Conservation (phyloP, 1,140 invertebrate species). For the Brachionus plicatilis region DNA sequence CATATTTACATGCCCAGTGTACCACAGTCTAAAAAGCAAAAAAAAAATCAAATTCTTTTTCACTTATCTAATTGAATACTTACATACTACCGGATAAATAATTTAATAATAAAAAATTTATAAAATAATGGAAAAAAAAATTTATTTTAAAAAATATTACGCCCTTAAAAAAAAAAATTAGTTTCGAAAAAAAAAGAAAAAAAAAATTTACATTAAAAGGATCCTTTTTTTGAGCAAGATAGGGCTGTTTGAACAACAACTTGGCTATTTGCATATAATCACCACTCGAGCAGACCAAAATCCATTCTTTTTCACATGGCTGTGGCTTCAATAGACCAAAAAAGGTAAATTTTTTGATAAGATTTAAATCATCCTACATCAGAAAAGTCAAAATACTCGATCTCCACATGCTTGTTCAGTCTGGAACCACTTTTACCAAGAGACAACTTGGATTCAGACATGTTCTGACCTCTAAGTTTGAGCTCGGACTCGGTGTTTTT, state of each 20-base stretch:
- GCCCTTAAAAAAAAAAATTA: neutral
- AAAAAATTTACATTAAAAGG: slow-evolving; percentile 33
- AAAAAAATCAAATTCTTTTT: neutral
- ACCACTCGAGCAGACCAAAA: slow-evolving; percentile 26
- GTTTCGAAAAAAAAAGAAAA: neutral
- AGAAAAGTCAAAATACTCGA: slow-evolving; percentile 19
- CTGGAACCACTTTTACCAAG: neutral
- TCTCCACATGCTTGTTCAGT: neutral
- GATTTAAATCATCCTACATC: neutral
- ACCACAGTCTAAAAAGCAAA: neutral
- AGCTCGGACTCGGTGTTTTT: slow-evolving; percentile 16
- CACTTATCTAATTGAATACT: neutral
- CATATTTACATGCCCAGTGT: slow-evolving; percentile 38
- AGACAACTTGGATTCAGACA: neutral
- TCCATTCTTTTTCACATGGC: slow-evolving; percentile 27
- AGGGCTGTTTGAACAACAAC: slow-evolving; percentile 28
- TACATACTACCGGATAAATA: slow-evolving; percentile 12
- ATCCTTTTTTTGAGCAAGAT: slow-evolving; percentile 38
- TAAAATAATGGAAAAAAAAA: neutral
- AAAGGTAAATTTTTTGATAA: neutral
- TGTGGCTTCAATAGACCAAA: neutral
- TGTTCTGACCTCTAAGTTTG: neutral
- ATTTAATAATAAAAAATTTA: neutral
- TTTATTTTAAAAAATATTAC: neutral
- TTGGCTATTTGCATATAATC: slow-evolving; percentile 27